Conservation (phyloP, 2,113 vertebrate genomes). For the Oryzias celebensis region DNA sequence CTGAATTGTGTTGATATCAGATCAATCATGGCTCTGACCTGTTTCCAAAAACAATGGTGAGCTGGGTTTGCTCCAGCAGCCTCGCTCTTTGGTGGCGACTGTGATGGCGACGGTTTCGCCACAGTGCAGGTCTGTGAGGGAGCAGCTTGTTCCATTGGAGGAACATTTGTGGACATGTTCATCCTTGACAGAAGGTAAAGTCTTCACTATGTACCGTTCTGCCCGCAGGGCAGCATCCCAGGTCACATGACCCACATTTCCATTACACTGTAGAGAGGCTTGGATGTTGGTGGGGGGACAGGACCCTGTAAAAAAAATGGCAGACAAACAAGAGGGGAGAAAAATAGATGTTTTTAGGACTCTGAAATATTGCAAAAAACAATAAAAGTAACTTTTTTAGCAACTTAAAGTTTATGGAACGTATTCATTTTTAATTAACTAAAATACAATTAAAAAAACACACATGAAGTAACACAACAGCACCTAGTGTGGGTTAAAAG, state of each 20-base stretch:
- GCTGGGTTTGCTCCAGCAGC: slow-evolving; percentile 71
- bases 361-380: no score
- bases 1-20: no score
- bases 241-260: slow-evolving; percentile 62
- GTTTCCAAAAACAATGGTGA: slow-evolving; percentile 51
- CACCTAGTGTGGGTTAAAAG: background rate
- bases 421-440: no score
- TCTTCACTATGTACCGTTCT: slow-evolving; percentile 64
- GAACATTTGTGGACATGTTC: slow-evolving; percentile 54
- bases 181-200: background rate
- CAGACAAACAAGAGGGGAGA: no score
- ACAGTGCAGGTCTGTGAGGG: slow-evolving; percentile 65
- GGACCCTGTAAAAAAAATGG: slow-evolving; percentile 51
- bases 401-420: no score
- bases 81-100: slow-evolving; percentile 59
- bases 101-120: slow-evolving; percentile 55
- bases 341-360: background rate
- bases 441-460: background rate
- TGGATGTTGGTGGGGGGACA: slow-evolving; percentile 68
- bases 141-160: slow-evolving; percentile 59
- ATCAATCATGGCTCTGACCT: slow-evolving; percentile 51
- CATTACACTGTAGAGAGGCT: slow-evolving; percentile 58
- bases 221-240: slow-evolving; percentile 57
- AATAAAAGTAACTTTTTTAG: no score
- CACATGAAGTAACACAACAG: background rate